Base-by-base conservation (phyloP, 2,113 vertebrate species). In the Eupsittula cactorum region DNA sequence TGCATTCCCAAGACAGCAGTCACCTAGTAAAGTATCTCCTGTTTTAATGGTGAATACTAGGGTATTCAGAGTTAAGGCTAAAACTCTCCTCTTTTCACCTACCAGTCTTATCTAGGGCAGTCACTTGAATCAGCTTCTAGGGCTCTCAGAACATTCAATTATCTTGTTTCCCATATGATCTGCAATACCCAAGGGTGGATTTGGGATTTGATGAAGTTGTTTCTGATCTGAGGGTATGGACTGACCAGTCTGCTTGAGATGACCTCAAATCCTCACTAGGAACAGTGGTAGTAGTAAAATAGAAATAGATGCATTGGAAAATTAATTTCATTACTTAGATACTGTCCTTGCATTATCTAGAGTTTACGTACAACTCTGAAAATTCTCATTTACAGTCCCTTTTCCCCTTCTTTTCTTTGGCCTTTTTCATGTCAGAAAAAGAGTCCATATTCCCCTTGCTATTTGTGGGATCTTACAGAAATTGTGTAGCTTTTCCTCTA, bases 151-250 rank as follows among this genome's bases (percentile, higher is more conserved):
- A 92, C 82, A 91, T 96, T 96, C 92, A 95, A 96, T 96, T 96
- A 97, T 95, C 93, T 97, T 89, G 65, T 95, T 96, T 96, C 96
- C 92, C 93, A 62, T 52, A 94, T 92, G 93, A 82, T 84, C 86
- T 86, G 62, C 37, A 91, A 96, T 94, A 95, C 93, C 57, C 93
- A 95, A 84, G 88, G 76, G 95, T 94, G 62, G 47, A 57, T 86
- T 91, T 92, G 44, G 80, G 81, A 94, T 93, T 67, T 94, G 95
- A 97, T 96, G 95, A 96, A 96, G 95, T 90, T 95, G 92, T 95
- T 96, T 97, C 95, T 95, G 93, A 95, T 95, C 76, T 86, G 92
- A 86, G 92, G 93, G 80, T 91, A 92, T 93, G 77, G 95, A 96
- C 80, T 96, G 96, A 88, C 95, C 96, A 92, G 85, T 94, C 90